phyloP scores from a whole-genome alignment of 2,888 invertebrate species.

The Biston betularia region DNA sequence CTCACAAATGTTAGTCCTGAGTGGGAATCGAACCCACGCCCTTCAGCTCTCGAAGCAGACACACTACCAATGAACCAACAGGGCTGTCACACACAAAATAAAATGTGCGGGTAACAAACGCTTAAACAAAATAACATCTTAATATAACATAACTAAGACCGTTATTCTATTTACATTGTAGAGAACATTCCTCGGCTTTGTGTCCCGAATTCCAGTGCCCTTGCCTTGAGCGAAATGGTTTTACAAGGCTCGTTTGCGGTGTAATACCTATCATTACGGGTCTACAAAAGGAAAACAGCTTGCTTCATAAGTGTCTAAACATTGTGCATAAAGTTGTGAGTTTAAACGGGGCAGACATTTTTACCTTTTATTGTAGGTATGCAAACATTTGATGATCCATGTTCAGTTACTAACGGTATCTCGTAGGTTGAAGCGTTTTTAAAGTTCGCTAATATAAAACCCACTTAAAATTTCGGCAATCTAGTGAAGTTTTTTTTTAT shows the following conservation, averaged over 20 bases:
- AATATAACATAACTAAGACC: conserved; percentile 11
- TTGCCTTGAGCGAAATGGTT: conserved; percentile 48
- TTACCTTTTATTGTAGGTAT: neutral
- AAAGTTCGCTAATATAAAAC: no score
- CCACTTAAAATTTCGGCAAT: no score
- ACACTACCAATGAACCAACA: no score
- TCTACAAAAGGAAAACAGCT: conserved; percentile 35
- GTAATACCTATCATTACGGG: conserved; percentile 47
- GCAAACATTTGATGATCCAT: no score
- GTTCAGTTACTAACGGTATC: no score
- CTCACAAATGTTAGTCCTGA: no score
- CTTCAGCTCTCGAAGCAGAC: no score
- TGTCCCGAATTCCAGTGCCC: conserved; percentile 49
- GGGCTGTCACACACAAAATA: no score
- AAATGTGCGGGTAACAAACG: neutral
- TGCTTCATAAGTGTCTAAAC: conserved; percentile 32
- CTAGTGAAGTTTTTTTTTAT: no score
- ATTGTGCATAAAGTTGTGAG: conserved; percentile 37
- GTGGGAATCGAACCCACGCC: no score
- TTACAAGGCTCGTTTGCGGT: conserved; percentile 50
- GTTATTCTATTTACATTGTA: conserved; percentile 44
- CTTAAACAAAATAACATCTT: neutral
- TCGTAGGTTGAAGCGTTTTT: no score
- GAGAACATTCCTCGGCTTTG: conserved; percentile 51
- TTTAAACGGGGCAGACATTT: neutral